Evolutionary conservation across 2,797 vertebrate genomes (phyloP), one percentile per base, ranked within the genome.

Genomic region (Melanitta fusca): DNA sequence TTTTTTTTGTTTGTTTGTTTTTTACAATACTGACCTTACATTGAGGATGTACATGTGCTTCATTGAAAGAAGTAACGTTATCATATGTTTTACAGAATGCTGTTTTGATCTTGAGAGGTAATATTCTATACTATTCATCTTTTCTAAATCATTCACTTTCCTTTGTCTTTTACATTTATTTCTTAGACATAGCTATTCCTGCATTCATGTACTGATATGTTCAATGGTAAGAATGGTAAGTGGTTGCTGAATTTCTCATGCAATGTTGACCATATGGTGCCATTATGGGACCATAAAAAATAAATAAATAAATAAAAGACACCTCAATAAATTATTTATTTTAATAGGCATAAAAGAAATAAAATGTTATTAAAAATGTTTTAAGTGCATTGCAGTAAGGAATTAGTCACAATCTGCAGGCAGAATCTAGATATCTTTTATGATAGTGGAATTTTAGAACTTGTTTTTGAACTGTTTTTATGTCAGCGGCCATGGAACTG

Each of bases 21-120:
- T 54, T 61, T 81, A 3, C 2, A 49, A 25, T 70, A 45, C 4
- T 54, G 0, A 0, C 1, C 9, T 77, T 70, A 34, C 13, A 34
- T 60, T 66, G 38, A 39, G 25, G 11, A 32, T 39, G 19, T 72
- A 49, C 43, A 28, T 28, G 5, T 68, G 28, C 57, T 83, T 74
- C 6, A 58, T 17, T 5, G 8, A 80, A 74, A 62, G n/a, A 77
- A 66, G 36, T 3, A 62, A 43, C 6, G 25, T 71, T 22, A 36
- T 62, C 7, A 4, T 21, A 2, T 49, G 41, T 83, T 84, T 71
- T 88, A 64, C 12, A 53, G 39, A 93, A 61, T 69, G 8, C 6
- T 43, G 7, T 8, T 91, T 84, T 93, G 27, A 39, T 73, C 28
- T 80, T 77, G 14, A 64, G 4, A 38, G 3, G 1, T 15, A 78